phyloP scores from a whole-genome alignment of 2,113 vertebrate species.

The Hippocampus abdominalis region DNA sequence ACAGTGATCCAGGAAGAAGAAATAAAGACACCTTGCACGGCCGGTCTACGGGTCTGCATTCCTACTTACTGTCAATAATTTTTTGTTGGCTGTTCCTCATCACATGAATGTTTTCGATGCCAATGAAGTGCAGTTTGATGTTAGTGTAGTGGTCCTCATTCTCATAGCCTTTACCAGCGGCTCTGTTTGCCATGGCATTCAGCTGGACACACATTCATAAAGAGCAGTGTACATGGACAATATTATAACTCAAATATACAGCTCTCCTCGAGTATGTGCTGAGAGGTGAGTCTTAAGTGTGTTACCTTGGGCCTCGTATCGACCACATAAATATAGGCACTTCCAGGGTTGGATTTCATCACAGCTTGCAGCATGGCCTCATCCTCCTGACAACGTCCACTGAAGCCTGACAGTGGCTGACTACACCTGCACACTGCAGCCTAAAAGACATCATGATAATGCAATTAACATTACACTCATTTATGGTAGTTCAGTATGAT shows the following conservation, averaged over 20 bases:
- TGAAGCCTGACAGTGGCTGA: conserved; percentile 94
- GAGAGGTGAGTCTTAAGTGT: not conserved
- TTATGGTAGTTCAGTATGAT: not conserved
- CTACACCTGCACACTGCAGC: conserved; percentile 93
- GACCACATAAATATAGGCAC: conserved; percentile 91
- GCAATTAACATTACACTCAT: not conserved
- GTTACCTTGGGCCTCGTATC: conserved; percentile 92
- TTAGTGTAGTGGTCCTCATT: conserved; percentile 97
- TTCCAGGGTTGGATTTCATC: conserved; percentile 91
- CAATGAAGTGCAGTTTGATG: conserved; percentile 95
- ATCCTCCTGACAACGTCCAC: conserved; percentile 90
- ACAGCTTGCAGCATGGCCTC: conserved; percentile 94
- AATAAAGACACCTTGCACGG: not conserved
- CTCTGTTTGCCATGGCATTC: conserved; percentile 95
- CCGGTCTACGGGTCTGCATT: not conserved
- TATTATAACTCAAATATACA: not conserved
- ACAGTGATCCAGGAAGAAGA: not conserved
- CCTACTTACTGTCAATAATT: conserved; percentile 84
- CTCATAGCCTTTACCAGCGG: conserved; percentile 95
- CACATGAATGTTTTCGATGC: conserved; percentile 97
- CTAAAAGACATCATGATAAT: conserved; percentile 48
- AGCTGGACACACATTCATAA: conserved; percentile 72
- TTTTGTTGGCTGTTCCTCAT: conserved; percentile 97
- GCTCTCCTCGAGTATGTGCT: too few relatives aligned
- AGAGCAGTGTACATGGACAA: not conserved